phyloP scores from a whole-genome alignment of 2,888 invertebrate species.

The Nephrotoma appendiculata region DNA sequence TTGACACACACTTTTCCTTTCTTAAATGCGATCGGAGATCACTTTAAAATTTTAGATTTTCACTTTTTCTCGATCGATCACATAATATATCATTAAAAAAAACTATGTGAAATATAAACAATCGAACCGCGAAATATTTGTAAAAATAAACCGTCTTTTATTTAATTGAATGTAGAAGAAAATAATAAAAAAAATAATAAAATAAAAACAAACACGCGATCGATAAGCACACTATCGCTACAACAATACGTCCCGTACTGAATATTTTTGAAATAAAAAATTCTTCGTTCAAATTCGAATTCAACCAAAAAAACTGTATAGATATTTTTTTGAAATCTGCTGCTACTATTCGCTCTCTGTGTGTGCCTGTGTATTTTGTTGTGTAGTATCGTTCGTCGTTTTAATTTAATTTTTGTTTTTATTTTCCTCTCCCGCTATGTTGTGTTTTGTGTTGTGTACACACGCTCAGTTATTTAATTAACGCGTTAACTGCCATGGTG shows the following conservation, averaged over 20 bases:
- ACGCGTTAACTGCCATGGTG: background rate
- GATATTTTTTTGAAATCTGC: background rate
- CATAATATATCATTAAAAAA: background rate
- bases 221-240: background rate
- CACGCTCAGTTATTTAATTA: background rate
- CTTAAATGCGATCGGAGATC: background rate
- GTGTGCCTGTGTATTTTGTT: background rate
- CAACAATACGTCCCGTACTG: background rate
- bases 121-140: background rate
- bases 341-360: background rate
- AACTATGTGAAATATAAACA: background rate
- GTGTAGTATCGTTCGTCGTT: background rate
- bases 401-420: background rate
- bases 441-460: background rate
- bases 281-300: background rate
- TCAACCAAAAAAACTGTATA: background rate
- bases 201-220: background rate
- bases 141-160: background rate
- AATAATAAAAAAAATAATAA: background rate
- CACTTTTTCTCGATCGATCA: background rate
- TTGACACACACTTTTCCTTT: background rate
- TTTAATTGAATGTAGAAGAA: background rate
- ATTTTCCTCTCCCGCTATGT: background rate
- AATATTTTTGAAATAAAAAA: background rate
- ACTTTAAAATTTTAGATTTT: background rate